These are phyloP conservation scores for Parapristionchus giblindavisi DNA, from an alignment of 2,888 invertebrate genomes.

Conservation along the genomic window DNA sequence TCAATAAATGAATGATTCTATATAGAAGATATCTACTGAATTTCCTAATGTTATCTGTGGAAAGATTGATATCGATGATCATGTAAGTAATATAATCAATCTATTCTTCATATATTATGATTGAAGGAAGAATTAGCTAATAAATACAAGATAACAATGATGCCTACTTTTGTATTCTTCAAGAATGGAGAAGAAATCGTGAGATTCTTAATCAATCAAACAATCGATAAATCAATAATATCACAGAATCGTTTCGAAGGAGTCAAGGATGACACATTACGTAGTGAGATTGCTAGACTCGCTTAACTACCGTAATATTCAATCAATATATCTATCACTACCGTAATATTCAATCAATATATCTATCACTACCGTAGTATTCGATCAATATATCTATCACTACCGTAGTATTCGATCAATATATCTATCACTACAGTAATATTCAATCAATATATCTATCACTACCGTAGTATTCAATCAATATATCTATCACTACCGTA, in stretches of 20 bases:
- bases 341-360: too few species aligned
- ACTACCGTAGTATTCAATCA: too few species aligned
- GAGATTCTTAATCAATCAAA: not conserved
- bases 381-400: too few species aligned
- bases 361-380: too few species aligned
- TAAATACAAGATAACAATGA: constrained; percentile 7
- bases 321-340: too few species aligned
- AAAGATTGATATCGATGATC: constrained; percentile 61
- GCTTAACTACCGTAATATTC: constrained; percentile 8
- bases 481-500: too few species aligned
- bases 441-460: too few species aligned
- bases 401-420: too few species aligned
- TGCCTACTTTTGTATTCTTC: constrained; percentile 37
- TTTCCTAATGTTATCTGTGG: constrained; percentile 49
- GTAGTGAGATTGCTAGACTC: not conserved
- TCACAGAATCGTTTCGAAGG: constrained; percentile 29
- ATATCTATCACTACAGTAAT: too few species aligned
- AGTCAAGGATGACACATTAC: constrained; percentile 18
- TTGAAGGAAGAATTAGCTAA: not conserved
- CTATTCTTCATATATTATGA: not conserved
- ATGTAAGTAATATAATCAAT: constrained; percentile 40
- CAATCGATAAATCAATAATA: not conserved
- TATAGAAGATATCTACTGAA: constrained; percentile 51
- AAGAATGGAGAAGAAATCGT: constrained; percentile 28
- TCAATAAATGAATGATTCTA: not conserved